These are phyloP conservation scores for Punctoribates punctum DNA, from an alignment of 2,888 invertebrate species.

Conservation along the genomic window DNA sequence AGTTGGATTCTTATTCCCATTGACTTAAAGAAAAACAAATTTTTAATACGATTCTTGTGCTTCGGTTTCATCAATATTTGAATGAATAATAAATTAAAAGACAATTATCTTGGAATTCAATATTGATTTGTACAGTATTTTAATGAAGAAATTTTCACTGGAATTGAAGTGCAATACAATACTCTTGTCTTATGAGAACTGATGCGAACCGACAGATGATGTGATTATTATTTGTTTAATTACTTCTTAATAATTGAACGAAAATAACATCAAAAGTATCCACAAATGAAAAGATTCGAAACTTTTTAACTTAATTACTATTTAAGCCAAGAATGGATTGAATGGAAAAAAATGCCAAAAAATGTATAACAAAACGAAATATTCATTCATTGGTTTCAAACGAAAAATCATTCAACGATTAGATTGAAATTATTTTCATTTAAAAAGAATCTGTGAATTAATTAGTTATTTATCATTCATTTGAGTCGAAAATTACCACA, in stretches of 20 bases:
- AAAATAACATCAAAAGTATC: background rate
- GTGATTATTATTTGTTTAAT: background rate
- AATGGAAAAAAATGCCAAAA: slow-evolving; percentile 2
- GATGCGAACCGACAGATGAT: background rate
- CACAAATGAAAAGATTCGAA: background rate
- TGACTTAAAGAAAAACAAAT: background rate
- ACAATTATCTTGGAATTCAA: background rate
- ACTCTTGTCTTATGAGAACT: background rate
- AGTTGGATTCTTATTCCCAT: background rate
- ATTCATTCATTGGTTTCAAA: background rate
- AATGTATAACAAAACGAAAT: background rate
- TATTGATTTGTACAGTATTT: background rate
- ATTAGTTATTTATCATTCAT: no score
- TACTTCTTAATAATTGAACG: background rate
- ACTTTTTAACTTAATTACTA: background rate
- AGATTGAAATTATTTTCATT: no score
- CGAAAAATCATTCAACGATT: no score
- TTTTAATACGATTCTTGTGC: background rate
- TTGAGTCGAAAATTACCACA: no score
- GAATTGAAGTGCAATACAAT: slow-evolving; percentile 13
- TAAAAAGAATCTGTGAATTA: no score
- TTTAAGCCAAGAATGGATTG: background rate
- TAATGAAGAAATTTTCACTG: no score
- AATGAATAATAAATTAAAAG: background rate
- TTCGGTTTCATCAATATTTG: background rate